Percentiles rank a stretch among this genome's conserved stretches.
phyloP scores from a whole-genome alignment of 1,140 invertebrate species.

The Diabrotica undecimpunctata region DNA sequence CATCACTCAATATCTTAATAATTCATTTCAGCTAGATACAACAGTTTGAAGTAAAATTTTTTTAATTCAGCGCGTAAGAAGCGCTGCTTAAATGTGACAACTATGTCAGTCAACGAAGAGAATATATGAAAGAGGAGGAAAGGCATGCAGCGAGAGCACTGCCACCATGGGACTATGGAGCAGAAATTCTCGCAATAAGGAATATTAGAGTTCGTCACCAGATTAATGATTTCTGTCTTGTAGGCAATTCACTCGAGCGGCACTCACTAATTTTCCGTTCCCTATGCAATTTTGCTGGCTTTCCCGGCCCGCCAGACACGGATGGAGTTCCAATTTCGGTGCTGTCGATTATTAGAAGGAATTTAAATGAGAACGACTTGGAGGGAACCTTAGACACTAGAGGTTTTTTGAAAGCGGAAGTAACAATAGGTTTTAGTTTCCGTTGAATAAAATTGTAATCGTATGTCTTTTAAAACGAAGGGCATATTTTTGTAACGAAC shows the following conservation, averaged over 20 bases:
- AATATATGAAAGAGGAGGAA: constrained; percentile 2
- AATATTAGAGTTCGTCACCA: constrained; percentile 32
- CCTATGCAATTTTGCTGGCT: constrained; percentile 6
- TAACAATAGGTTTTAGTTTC: neutral
- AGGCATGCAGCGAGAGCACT: neutral
- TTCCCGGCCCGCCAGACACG: neutral
- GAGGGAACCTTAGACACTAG: neutral
- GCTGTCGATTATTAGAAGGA: neutral
- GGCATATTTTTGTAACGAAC: too few species aligned
- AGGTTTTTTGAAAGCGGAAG: neutral
- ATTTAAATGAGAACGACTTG: neutral
- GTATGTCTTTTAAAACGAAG: too few species aligned
- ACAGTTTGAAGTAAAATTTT: too few species aligned
- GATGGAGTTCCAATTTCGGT: neutral
- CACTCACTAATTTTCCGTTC: constrained; percentile 17
- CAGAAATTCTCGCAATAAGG: constrained; percentile 17
- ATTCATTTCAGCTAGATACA: too few species aligned
- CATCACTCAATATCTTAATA: too few species aligned
- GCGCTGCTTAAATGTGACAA: neutral
- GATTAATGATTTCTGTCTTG: constrained; percentile 35
- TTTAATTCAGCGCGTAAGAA: too few species aligned
- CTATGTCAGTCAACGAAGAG: neutral
- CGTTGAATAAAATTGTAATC: too few species aligned
- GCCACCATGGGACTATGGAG: neutral
- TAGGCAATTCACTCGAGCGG: constrained; percentile 23